Evolutionary conservation across 2,888 invertebrate genomes (phyloP).

Genomic region (Archaeoteleia sp.): DNA sequence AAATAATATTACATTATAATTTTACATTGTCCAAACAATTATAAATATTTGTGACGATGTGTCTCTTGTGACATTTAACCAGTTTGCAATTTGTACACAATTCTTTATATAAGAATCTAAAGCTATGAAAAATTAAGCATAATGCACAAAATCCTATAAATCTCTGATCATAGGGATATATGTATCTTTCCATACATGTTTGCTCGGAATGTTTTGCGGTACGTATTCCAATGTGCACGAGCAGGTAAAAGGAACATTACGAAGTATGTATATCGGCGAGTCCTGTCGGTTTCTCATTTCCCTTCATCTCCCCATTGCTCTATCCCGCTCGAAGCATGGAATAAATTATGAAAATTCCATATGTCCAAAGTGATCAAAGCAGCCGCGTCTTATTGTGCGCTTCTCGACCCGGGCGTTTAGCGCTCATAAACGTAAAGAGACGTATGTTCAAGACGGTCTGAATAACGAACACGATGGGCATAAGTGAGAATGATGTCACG

Average conservation of each 20-base stretch:
- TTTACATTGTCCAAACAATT: too few species aligned
- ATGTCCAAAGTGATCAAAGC: conserved; percentile 70
- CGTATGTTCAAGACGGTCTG: conserved; percentile 20
- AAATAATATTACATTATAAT: too few species aligned
- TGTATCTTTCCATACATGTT: conserved; percentile 2
- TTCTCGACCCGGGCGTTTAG: conserved; percentile 54
- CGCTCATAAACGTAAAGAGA: conserved; percentile 55
- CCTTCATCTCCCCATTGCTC: conserved; percentile 21
- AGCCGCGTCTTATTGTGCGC: conserved; percentile 64
- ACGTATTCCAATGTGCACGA: conserved; percentile 11
- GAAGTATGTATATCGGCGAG: conserved; percentile 17
- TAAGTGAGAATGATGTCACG: conserved; percentile 61
- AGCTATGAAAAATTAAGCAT: too few species aligned
- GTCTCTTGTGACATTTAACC: too few species aligned
- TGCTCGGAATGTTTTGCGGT: not conserved
- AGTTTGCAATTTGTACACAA: too few species aligned
- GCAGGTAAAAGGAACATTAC: conserved; percentile 10
- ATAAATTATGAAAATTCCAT: conserved; percentile 71
- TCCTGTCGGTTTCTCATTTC: conserved; percentile 19
- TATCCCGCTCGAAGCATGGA: conserved; percentile 52
- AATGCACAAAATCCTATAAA: conserved; percentile 9
- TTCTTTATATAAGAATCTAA: too few species aligned
- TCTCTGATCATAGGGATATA: conserved; percentile 2
- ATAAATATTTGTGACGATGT: too few species aligned
- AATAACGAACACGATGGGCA: conserved; percentile 46